Conservation (phyloP, 2,113 vertebrate species). For the Piaya cayana region DNA sequence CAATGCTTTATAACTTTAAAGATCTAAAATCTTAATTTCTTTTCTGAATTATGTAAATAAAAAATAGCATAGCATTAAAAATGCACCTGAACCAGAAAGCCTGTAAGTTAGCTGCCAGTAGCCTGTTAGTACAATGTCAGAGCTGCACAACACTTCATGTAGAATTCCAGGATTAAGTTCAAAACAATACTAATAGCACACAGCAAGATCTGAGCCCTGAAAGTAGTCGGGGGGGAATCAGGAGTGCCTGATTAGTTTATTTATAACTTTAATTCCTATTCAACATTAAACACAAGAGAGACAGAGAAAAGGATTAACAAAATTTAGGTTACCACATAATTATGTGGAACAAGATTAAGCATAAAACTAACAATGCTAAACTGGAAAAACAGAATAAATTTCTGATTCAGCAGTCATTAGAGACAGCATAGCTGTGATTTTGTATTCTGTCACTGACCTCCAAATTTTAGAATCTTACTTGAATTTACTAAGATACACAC, state of each 20-base stretch:
- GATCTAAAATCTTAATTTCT: background rate
- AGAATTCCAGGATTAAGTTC: background rate
- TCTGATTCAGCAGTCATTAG: background rate
- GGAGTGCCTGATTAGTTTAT: background rate
- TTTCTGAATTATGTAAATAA: background rate
- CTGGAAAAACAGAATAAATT: background rate
- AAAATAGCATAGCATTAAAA: background rate
- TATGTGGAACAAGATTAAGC: background rate
- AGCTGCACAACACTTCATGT: background rate
- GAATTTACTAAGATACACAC: background rate
- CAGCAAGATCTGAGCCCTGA: background rate
- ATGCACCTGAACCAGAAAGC: background rate
- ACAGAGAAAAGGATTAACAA: background rate
- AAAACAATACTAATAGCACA: background rate
- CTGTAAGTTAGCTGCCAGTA: background rate
- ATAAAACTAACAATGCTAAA: background rate
- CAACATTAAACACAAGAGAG: background rate
- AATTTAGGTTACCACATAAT: slow-evolving; percentile 29
- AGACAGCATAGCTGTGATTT: background rate
- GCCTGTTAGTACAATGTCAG: background rate
- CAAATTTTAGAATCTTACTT: background rate
- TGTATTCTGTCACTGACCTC: background rate
- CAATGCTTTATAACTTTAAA: background rate
- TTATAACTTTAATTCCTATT: background rate
- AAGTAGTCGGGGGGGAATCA: background rate